Base-by-base conservation (phyloP, 2,113 vertebrate species). In the Dipodomys ordii region DNA sequence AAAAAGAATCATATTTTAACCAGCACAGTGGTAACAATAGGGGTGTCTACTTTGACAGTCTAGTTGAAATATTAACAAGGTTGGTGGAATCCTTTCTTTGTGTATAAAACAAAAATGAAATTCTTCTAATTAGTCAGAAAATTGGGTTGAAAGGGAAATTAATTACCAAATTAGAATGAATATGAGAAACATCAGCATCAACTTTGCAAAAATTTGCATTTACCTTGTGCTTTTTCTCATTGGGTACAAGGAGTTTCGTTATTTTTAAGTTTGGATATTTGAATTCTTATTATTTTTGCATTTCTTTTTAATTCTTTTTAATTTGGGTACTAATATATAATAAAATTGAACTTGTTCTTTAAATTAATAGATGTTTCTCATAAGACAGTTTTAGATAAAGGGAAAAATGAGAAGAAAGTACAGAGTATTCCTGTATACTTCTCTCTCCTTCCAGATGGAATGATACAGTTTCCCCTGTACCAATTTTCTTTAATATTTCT, bases 41-140 rank as follows among this genome's bases (percentile, higher is more conserved):
- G n/a, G 80, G 27, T 67, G 88, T 39, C 19, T n/a, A 67, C 6
- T 83, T 27, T 30, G 67, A 73, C 30, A 18, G 1, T 32, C 49
- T 64, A 83, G 0, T 81, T 78, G 22, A 84, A 89, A 46, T 72
- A 15, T 78, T 87, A 78, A 57, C 62, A 76, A 91, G n/a, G 23
- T 74, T 53, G 83, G 32, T 13, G 87, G 76, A 53, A 35, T 67
- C 65, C 15, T 18, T 69, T 76, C 32, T 49, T 27, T 64, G 27
- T 44, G 80, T 77, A 79, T n/a, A 85, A 82, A 81, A 81, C 20
- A 72, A 83, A 86, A 83, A 73, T 74, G 0, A 82, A 71, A 88
- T 83, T 30, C 44, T 92, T 88, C 35, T 12, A 83, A 62, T 73
- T 30, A 74, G n/a, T 65, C 39, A 20, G 88, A 49, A 92, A 32